Evolutionary conservation across 2,797 vertebrate species (phyloP).

Genomic region (Falco berigora): DNA sequence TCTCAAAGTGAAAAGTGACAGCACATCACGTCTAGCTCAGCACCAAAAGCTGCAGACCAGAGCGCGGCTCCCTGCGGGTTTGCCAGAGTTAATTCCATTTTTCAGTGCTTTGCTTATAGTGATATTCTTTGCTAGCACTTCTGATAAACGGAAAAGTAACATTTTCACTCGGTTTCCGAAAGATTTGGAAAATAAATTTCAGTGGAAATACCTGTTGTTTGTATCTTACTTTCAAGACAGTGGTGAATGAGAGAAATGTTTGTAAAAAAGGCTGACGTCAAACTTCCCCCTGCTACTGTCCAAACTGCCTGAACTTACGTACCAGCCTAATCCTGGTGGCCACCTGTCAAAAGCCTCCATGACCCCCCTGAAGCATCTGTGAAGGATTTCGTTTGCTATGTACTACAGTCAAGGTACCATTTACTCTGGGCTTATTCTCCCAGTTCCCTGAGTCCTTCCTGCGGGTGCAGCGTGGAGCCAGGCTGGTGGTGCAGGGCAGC

Average conservation of each 20-base stretch:
- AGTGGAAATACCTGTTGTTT: neutral
- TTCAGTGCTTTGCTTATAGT: neutral
- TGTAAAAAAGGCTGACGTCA: neutral
- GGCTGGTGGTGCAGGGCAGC: neutral
- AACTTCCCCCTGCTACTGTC: neutral
- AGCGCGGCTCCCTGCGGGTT: neutral
- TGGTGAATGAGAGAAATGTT: neutral
- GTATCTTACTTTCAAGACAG: neutral
- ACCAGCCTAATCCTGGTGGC: neutral
- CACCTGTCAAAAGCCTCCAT: neutral
- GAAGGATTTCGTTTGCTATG: neutral
- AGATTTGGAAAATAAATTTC: neutral
- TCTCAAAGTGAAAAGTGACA: accelerated
- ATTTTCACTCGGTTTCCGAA: neutral
- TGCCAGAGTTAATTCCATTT: neutral
- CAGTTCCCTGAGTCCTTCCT: neutral
- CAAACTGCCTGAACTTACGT: neutral
- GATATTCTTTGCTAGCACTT: neutral
- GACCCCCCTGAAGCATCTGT: neutral
- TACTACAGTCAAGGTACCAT: accelerated
- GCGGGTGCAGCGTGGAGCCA: neutral
- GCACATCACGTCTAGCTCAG: neutral
- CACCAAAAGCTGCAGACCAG: neutral
- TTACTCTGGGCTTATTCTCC: neutral
- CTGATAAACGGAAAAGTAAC: neutral